These are phyloP conservation scores for Mythimna ferrago DNA, from an alignment of 2,888 invertebrate genomes.

Conservation along the genomic window DNA sequence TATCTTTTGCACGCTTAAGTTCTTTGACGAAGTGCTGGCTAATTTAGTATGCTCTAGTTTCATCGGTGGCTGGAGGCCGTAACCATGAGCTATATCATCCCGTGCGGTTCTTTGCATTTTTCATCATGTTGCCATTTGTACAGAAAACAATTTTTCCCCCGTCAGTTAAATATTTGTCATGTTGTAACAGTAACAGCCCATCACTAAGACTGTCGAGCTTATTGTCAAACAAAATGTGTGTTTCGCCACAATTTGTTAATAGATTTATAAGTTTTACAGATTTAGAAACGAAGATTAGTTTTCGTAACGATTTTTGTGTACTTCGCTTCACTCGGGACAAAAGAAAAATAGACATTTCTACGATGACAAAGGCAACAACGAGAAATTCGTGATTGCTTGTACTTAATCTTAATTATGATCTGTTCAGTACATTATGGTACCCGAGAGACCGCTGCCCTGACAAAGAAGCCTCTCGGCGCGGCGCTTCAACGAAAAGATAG, in stretches of 20 bases:
- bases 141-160: slow-evolving; percentile 32
- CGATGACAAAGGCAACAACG: slow-evolving; percentile 7
- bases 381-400: slow-evolving; percentile 17
- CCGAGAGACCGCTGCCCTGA: slow-evolving; percentile 5
- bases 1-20: slow-evolving; percentile 64
- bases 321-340: slow-evolving; percentile 1
- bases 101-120: slow-evolving; percentile 57
- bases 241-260: slow-evolving; percentile 29
- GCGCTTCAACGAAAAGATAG: slow-evolving; percentile 22
- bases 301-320: slow-evolving; percentile 11
- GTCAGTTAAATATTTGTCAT: slow-evolving; percentile 39
- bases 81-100: slow-evolving; percentile 73
- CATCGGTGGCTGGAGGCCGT: slow-evolving; percentile 62
- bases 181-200: slow-evolving; percentile 28
- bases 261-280: slow-evolving; percentile 28
- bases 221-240: slow-evolving; percentile 38
- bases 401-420: slow-evolving; percentile 50
- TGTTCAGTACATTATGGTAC: slow-evolving; percentile 26
- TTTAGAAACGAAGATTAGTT: slow-evolving; percentile 17
- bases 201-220: slow-evolving; percentile 25
- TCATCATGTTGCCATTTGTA: slow-evolving; percentile 52
- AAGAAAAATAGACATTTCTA: slow-evolving; percentile 16
- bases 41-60: slow-evolving; percentile 68
- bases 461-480: slow-evolving; percentile 19
- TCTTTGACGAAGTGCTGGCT: slow-evolving; percentile 63